Evolutionary conservation across 2,113 vertebrate species (phyloP).

Genomic region (Clinocottus analis): DNA sequence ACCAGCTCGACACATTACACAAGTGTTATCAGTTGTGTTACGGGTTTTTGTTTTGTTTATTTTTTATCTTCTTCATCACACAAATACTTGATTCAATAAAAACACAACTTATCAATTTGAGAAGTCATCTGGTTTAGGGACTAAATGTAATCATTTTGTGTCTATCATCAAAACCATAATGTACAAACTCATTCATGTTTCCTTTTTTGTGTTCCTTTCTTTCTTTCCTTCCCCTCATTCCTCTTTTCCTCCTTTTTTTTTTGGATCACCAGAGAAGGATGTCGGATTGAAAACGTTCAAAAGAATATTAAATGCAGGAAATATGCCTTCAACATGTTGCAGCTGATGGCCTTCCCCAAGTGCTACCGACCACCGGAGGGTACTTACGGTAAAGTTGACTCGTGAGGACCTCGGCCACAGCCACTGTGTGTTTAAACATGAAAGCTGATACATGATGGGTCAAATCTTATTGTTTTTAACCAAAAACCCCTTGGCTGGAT

Average conservation of each 20-base stretch:
- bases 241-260: conserved; percentile 46
- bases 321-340: conserved; percentile 99
- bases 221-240: conserved; percentile 30
- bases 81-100: background rate
- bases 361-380: conserved; percentile 97
- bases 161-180: conserved; percentile 2
- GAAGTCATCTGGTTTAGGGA: background rate
- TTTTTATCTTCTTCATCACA: background rate
- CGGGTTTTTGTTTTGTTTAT: background rate
- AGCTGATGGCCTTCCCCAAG: conserved; percentile 99
- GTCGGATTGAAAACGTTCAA: conserved; percentile 99
- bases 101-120: background rate
- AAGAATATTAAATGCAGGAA: conserved; percentile 99
- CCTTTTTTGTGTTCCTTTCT: conserved; percentile 43
- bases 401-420: conserved; percentile 77
- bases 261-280: conserved; percentile 93
- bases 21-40: background rate
- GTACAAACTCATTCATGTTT: conserved; percentile 73
- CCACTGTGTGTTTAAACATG: background rate
- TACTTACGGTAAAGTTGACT: conserved; percentile 97
- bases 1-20: background rate
- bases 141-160: background rate
- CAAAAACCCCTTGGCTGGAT: conserved; percentile 1
- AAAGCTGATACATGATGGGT: background rate
- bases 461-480: background rate